phyloP scores from a whole-genome alignment of 2,888 invertebrate genomes.

The Carpatolechia fugitivella region DNA sequence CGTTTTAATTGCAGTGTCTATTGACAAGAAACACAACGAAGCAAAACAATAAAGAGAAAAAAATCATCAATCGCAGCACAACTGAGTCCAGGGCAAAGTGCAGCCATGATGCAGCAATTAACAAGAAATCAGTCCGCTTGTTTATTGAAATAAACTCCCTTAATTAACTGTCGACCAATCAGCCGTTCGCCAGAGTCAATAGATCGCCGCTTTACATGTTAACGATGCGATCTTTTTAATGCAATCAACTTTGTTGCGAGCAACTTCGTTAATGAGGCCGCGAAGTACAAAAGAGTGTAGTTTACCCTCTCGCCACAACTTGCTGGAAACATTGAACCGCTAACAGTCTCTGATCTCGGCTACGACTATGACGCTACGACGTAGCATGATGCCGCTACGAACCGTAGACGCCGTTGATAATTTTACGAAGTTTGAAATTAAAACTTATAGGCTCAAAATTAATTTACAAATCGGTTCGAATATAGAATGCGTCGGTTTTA shows the following conservation, averaged over 20 bases:
- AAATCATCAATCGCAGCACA: slow-evolving; percentile 16
- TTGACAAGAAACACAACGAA: too few species aligned
- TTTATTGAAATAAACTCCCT: slow-evolving; percentile 60
- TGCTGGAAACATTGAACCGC: too few species aligned
- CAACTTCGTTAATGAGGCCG: slow-evolving; percentile 1
- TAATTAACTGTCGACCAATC: slow-evolving; percentile 45
- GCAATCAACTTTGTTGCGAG: slow-evolving; percentile 1
- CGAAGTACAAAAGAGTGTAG: background rate
- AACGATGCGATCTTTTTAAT: slow-evolving; percentile 12
- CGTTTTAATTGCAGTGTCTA: too few species aligned
- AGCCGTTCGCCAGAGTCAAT: slow-evolving; percentile 10
- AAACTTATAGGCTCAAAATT: too few species aligned
- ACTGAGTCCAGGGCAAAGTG: slow-evolving; percentile 41
- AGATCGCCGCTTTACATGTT: slow-evolving; percentile 9
- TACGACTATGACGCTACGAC: too few species aligned
- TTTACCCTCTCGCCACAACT: background rate
- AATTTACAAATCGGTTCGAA: too few species aligned
- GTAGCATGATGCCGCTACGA: too few species aligned
- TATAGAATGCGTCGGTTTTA: too few species aligned
- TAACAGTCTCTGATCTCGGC: too few species aligned
- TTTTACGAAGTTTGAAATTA: too few species aligned
- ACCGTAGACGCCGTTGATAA: too few species aligned
- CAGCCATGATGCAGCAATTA: slow-evolving; percentile 62
- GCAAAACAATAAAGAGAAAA: too few species aligned
- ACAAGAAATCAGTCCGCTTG: slow-evolving; percentile 57